Base-by-base conservation (phyloP, 2,888 invertebrate species). In the Autographa gamma region DNA sequence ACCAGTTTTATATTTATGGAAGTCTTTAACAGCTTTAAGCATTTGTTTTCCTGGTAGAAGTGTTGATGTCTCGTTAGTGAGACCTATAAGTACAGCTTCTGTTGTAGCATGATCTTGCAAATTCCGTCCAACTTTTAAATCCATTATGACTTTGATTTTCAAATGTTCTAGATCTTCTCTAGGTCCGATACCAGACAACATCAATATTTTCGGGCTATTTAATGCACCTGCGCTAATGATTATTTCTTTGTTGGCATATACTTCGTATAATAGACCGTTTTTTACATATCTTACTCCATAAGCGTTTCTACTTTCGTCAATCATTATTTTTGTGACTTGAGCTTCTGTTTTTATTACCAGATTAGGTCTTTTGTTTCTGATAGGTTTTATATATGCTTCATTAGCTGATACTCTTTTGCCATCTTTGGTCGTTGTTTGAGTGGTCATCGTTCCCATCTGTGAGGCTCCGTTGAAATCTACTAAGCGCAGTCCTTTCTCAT, bases 61-160 rank as follows among this genome's bases (percentile, higher is more conserved):
- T 0, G 96, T 96, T 0, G 96, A 92, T 0, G 96, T 95, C 81
- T 92, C 89, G 78, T 96, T 96, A 0, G 92, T 91, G 16, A 97
- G 89, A 2, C 92, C 92, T 85, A 97, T 95, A 1, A 97, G 85
- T 71, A 97, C 94, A 25, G 93, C 93, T 75, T 93, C 89, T 54
- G 86, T 96, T 79, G 93, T 96, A 0, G 96, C 94, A 86, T 98
- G 98, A 85, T 98, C 97, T 82, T 97, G 97, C n/a, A 98, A 91
- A 88, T 98, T 98, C 79, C 95, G 93, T 0, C 98, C 98, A 0
- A 98, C 97, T 32, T 96, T 96, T 52, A 97, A 91, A 89, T 97
- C 94, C 76, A 96, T 93, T 0, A 97, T 88, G 0, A 97, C 93
- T 58, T 91, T 88, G 69, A 97, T 96, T 7, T 94, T 91, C 18